phyloP scores from a whole-genome alignment of 2,888 invertebrate species.

The Monopis laevigella region DNA sequence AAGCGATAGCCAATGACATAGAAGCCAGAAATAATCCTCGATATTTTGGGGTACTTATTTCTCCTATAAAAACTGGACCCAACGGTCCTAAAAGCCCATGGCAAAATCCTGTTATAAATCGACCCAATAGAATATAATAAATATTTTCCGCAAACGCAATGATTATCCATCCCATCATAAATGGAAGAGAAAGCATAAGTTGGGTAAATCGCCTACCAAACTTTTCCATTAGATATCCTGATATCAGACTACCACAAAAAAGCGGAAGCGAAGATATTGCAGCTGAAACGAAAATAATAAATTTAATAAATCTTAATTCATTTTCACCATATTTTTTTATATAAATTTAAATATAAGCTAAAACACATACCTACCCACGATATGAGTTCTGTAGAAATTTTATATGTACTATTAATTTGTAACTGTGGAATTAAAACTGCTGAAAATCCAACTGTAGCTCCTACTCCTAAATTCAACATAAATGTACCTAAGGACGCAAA shows the following conservation, averaged over 20 bases:
- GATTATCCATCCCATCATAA: slow-evolving; percentile 66
- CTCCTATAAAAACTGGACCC: slow-evolving; percentile 68
- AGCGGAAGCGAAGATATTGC: slow-evolving; percentile 70
- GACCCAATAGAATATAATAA: slow-evolving; percentile 54
- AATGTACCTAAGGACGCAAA: slow-evolving; percentile 64
- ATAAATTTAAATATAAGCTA: too few species aligned
- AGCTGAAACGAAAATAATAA: slow-evolving; percentile 47
- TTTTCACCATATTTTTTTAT: too few species aligned
- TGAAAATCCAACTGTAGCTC: slow-evolving; percentile 71
- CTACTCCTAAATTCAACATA: slow-evolving; percentile 62
- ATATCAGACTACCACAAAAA: slow-evolving; percentile 68
- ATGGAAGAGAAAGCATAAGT: slow-evolving; percentile 59
- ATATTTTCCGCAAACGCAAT: slow-evolving; percentile 62
- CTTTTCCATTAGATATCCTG: slow-evolving; percentile 69
- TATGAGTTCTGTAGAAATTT: slow-evolving; percentile 52
- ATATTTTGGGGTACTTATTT: slow-evolving; percentile 67
- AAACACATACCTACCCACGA: slow-evolving; percentile 71
- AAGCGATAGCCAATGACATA: slow-evolving; percentile 69
- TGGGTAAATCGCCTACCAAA: slow-evolving; percentile 67
- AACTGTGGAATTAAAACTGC: slow-evolving; percentile 72
- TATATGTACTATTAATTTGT: slow-evolving; percentile 36
- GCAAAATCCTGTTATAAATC: slow-evolving; percentile 65
- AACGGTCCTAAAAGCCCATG: slow-evolving; percentile 68
- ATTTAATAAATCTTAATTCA: too few species aligned
- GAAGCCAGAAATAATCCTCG: slow-evolving; percentile 72